Percentiles rank a stretch among this genome's conserved stretches.
Evolutionary conservation across 2,797 vertebrate genomes (phyloP).

Genomic region (Vultur gryphus): DNA sequence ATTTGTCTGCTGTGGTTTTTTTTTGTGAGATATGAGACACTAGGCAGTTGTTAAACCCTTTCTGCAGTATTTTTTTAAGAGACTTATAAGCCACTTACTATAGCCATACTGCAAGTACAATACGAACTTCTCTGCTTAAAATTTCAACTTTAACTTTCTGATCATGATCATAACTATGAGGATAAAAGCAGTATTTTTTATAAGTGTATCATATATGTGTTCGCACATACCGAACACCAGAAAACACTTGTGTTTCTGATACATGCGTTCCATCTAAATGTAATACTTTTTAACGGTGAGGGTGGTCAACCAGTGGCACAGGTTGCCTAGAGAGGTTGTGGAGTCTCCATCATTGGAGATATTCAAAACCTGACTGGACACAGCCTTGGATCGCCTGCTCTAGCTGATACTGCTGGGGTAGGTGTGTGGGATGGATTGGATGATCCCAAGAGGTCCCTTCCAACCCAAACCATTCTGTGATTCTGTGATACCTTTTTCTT

Average conservation of each 20-base stretch:
- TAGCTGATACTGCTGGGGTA: not conserved
- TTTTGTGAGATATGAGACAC: not conserved
- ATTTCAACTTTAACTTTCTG: not conserved
- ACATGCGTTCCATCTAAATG: not conserved
- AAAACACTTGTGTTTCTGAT: not conserved
- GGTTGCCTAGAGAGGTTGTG: not conserved
- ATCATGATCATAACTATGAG: not conserved
- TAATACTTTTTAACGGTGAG: not conserved
- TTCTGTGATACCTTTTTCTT: not conserved
- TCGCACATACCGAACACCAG: not conserved
- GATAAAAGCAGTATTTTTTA: not conserved
- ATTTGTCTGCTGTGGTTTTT: not conserved
- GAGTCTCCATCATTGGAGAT: not conserved
- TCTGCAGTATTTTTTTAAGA: not conserved
- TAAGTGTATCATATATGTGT: not conserved
- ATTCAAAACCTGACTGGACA: not conserved
- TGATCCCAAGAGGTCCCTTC: not conserved
- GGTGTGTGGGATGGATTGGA: not conserved
- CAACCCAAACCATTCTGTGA: not conserved
- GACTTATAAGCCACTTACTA: not conserved
- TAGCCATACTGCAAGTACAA: not conserved
- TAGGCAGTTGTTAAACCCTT: not conserved
- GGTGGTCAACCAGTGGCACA: not conserved
- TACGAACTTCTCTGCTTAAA: not conserved
- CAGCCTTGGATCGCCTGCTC: not conserved